Base-by-base conservation (phyloP, 2,113 vertebrate species). In the Mormoops blainvillei region DNA sequence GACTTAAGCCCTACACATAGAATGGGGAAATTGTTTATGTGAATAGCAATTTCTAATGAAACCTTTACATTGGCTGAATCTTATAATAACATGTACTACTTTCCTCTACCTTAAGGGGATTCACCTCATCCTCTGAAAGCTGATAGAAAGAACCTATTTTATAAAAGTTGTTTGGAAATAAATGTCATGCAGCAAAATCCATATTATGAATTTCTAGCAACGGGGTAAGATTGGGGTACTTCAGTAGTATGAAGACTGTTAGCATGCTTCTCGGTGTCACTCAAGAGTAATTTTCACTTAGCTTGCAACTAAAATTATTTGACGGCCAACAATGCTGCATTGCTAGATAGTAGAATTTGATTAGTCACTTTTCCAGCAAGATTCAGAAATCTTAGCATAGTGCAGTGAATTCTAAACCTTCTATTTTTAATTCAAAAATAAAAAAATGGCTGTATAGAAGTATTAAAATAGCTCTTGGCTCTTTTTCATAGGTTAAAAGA, bases 381-480 rank as follows among this genome's bases (percentile, higher is more conserved):
- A 93, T 52, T 89, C 52, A 77, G 24, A 94, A 77, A 84, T 87
- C 48, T 76, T 87, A 88, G 74, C 41, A n/a, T 94, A 10, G 11
- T 4, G 7, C 36, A 92, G 26, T 81, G 8, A 81, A 24, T 76
- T 78, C 58, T 68, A 88, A 94, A 80, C 76, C 26, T 54, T 73
- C 58, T 50, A 65, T 61, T 91, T 97, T 67, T 16, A 78, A 80
- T 52, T 84, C 8, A 94, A 90, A 98, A 89, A 43, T 70, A 54
- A 48, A 31, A 95, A 71, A 76, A 18, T 88, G 65, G 41, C 65
- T 94, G 7, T 86, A 89, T 84, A 67, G 84, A 89, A 96, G 94
- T 96, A 96, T 95, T 97, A 92, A 95, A 95, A 92, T 89, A 94
- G 92, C 50, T 91, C 73, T 94, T 91, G 45, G 93, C 91, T 96